These are phyloP conservation scores for Neogobius melanostomus DNA, from an alignment of 2,113 vertebrate genomes.

Conservation along the genomic window DNA sequence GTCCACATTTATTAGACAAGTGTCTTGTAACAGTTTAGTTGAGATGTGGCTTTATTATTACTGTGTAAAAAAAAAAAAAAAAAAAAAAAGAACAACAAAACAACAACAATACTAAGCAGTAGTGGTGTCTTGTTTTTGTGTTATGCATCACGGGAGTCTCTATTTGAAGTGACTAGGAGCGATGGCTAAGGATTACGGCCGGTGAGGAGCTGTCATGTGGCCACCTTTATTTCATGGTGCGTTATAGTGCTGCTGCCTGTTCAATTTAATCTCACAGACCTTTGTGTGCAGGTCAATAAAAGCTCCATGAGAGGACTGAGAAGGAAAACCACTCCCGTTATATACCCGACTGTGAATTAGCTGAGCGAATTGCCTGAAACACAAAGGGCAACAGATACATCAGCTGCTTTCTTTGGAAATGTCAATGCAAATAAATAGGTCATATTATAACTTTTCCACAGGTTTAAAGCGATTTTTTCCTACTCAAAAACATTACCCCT, in stretches of 20 bases:
- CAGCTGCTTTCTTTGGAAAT: constrained; percentile 9
- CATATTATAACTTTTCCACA: background rate
- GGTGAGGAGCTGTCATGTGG: constrained; percentile 29
- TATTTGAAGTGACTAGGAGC: background rate
- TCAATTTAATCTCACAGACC: constrained; percentile 58
- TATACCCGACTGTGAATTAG: background rate
- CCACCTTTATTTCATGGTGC: constrained; percentile 59
- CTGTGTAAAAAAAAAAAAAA: too few species aligned
- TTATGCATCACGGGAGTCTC: background rate
- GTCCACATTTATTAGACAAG: too few species aligned
- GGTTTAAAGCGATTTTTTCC: background rate
- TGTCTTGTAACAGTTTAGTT: too few species aligned
- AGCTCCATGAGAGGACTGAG: constrained; percentile 38
- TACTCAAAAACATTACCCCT: background rate
- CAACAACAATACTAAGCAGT: background rate
- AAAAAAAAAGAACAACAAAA: too few species aligned
- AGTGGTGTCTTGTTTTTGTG: too few species aligned
- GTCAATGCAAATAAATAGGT: background rate
- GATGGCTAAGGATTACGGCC: constrained; percentile 16
- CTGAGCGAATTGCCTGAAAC: constrained; percentile 7
- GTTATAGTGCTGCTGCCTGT: constrained; percentile 47
- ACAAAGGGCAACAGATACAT: constrained; percentile 5
- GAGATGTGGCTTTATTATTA: too few species aligned
- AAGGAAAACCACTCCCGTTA: constrained; percentile 30
- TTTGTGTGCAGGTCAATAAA: constrained; percentile 59